Evolutionary conservation across 1,140 invertebrate species (phyloP).

Genomic region (Lasioglossum baleicum): DNA sequence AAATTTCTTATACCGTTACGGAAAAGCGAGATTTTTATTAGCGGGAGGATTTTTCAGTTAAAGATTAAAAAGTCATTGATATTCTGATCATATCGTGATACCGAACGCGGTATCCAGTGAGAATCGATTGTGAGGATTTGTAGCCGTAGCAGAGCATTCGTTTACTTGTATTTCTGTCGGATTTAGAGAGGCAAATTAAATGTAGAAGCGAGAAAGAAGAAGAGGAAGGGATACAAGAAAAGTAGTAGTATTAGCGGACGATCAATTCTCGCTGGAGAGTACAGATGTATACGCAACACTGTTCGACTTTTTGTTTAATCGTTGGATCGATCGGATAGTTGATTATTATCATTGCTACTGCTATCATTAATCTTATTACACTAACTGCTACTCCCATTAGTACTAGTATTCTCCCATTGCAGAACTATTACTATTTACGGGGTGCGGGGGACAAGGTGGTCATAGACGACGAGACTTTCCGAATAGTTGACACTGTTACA

Average conservation of each 20-base stretch:
- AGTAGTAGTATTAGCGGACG: constrained; percentile 30
- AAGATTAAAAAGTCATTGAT: constrained; percentile 7
- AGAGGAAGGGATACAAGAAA: neutral
- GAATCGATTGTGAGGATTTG: constrained; percentile 28
- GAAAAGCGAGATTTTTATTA: constrained; percentile 7
- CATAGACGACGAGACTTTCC: neutral
- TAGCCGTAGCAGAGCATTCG: neutral
- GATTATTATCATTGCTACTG: constrained; percentile 49
- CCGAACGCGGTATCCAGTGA: constrained; percentile 9
- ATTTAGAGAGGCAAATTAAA: constrained; percentile 20
- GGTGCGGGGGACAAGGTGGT: constrained; percentile 52
- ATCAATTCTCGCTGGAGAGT: constrained; percentile 35
- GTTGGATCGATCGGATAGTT: constrained; percentile 30
- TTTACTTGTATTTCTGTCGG: constrained; percentile 25
- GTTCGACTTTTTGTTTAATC: constrained; percentile 46
- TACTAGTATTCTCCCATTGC: constrained; percentile 53
- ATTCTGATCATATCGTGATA: constrained; percentile 33
- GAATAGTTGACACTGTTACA: neutral
- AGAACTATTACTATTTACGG: constrained; percentile 59
- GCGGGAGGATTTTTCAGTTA: neutral
- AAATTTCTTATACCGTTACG: neutral
- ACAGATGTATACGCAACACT: constrained; percentile 54
- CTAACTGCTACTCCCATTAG: constrained; percentile 60
- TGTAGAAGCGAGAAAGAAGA: neutral
- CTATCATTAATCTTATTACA: constrained; percentile 60